Conservation (phyloP, 2,888 invertebrate genomes). For the Ochropleura plecta region DNA sequence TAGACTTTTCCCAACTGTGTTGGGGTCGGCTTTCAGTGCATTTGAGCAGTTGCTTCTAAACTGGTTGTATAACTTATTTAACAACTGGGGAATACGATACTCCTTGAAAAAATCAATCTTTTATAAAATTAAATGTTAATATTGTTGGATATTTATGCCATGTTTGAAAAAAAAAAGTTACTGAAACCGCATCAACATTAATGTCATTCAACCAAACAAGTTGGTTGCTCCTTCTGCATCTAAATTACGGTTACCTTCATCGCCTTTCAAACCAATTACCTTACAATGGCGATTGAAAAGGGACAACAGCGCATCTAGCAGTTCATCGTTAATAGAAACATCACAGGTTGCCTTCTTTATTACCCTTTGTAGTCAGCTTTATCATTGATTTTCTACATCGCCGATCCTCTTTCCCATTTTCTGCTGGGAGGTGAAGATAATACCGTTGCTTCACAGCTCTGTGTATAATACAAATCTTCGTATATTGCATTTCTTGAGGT, state of each 20-base stretch:
- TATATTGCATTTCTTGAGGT: slow-evolving; percentile 63
- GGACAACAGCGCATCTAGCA: slow-evolving; percentile 35
- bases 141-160: neutral
- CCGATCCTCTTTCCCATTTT: slow-evolving; percentile 77
- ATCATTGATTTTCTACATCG: slow-evolving; percentile 84
- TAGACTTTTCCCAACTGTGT: no score
- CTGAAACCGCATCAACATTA: neutral
- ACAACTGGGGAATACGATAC: no score
- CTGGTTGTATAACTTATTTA: no score
- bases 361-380: slow-evolving; percentile 77
- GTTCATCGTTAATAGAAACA: slow-evolving; percentile 74
- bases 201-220: neutral
- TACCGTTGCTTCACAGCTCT: slow-evolving; percentile 66
- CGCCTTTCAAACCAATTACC: slow-evolving; percentile 33
- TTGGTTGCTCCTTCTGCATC: neutral
- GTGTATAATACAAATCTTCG: slow-evolving; percentile 63
- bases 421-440: slow-evolving; percentile 73
- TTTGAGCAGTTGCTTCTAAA: no score
- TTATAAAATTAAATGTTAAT: no score
- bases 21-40: no score
- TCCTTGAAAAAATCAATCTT: no score
- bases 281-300: slow-evolving; percentile 31
- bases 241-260: slow-evolving; percentile 4
- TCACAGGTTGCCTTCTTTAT: slow-evolving; percentile 74
- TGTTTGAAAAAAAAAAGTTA: neutral